Base-by-base conservation (phyloP, 2,113 vertebrate species). In the Onychorhynchus coronatus region DNA sequence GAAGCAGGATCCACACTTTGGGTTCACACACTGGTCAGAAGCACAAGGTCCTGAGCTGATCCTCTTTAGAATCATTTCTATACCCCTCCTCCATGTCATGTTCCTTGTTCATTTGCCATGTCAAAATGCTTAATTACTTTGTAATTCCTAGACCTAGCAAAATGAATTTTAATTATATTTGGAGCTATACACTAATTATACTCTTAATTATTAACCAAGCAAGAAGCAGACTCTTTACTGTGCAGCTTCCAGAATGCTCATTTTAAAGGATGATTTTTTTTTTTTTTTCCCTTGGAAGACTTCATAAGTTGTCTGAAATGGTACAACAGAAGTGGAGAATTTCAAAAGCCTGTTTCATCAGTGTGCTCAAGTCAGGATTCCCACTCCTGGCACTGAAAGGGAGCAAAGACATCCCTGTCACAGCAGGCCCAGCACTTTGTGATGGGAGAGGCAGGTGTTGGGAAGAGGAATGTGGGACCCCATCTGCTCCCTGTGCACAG, bases 151-250 rank as follows among this genome's bases (percentile, higher is more conserved):
- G 86, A 94, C 63, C 37, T 37, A 95, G 89, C 85, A 89, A 97
- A 94, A 97, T 94, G 91, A 97, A 94, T 94, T 97, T 95, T 97
- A 97, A 98, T 97, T 97, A 93, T 78, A 97, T 79, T 94, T 95
- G 76, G 72, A 94, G 70, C 88, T 95, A 92, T 17, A 87, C 59
- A 88, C 88, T 96, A 97, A 98, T 97, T 92, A 97, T 22, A 80
- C 46, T 24, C 77, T 97, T 96, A 97, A 97, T 97, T 96, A 97
- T 96, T 94, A 96, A 97, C 88, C 50, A 91, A 66, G 89, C 14
- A 83, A 77, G 76, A 42, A 86, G 23, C 79, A 87, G 4, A 28
- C 41, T 96, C 91, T 80, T 82, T 74, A 86, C 42, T 62, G 61
- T 55, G 91, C 39, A 53, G 59, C 61, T 78, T 91, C 44, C 59